Evolutionary conservation across 53 echinoderm and acorn worm genomes (phyloP).

Genomic region (Luidia sarsii): DNA sequence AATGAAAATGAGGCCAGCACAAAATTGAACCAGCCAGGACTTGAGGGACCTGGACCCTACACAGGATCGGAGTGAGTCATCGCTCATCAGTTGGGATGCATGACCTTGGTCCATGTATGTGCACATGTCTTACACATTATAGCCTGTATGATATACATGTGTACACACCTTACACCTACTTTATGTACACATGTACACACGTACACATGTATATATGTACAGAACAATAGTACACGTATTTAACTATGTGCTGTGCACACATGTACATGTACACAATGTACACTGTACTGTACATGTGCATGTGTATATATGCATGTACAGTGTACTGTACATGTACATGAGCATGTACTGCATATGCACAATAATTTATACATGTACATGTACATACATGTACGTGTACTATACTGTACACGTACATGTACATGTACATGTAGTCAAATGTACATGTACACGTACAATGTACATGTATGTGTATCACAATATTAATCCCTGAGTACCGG

Average conservation of each 20-base stretch:
- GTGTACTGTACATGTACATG: no score
- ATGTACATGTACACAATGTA: background rate
- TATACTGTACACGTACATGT: no score
- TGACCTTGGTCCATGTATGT: slow-evolving; percentile 17
- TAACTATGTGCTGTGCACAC: background rate
- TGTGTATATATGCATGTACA: no score
- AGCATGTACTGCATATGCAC: no score
- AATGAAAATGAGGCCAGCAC: slow-evolving; percentile 32
- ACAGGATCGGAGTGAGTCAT: slow-evolving; percentile 48
- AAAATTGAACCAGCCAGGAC: slow-evolving; percentile 8
- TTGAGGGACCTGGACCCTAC: slow-evolving; percentile 6
- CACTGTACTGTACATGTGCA: no score
- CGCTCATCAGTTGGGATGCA: background rate
- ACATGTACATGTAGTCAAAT: no score
- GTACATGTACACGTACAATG: no score
- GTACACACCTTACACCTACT: background rate
- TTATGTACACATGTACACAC: background rate
- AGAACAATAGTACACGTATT: background rate
- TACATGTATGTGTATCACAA: background rate
- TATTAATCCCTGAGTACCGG: background rate
- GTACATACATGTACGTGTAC: no score
- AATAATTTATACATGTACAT: no score
- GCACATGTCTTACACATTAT: no score
- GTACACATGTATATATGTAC: background rate
- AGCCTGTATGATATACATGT: background rate